Percentiles rank a stretch among this genome's conserved stretches.
phyloP scores from a whole-genome alignment of 2,113 vertebrate genomes.

The Eonycteris spelaea region DNA sequence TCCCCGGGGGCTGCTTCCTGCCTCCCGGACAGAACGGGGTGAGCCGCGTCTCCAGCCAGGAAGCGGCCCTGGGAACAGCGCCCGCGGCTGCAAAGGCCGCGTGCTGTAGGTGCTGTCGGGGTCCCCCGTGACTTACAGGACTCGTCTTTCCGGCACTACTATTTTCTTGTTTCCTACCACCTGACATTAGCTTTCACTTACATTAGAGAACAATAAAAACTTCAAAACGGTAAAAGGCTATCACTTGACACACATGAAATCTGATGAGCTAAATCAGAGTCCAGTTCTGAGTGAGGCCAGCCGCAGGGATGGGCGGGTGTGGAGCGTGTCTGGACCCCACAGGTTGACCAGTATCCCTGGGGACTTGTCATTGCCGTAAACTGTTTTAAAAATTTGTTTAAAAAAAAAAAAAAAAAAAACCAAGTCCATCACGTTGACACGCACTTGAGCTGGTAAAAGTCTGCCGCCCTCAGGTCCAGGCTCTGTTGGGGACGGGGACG shows the following conservation, averaged over 20 bases:
- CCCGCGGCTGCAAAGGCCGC: too few species aligned
- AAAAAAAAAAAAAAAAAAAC: too few species aligned
- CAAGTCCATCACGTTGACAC: not conserved
- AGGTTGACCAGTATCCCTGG: not conserved
- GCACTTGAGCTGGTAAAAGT: not conserved
- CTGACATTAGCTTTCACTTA: not conserved
- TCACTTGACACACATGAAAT: not conserved
- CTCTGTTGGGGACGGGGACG: rapidly evolving
- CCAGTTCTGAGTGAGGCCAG: not conserved
- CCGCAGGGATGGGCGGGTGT: not conserved
- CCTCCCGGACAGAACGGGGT: not conserved
- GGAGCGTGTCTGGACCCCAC: not conserved
- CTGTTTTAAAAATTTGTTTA: too few species aligned
- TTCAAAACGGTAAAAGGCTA: not conserved
- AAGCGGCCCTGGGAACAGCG: not conserved
- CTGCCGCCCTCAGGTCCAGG: not conserved
- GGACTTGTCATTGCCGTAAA: not conserved
- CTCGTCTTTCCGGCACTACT: not conserved
- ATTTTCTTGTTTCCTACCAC: not conserved
- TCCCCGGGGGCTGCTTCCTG: not conserved
- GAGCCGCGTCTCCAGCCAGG: not conserved
- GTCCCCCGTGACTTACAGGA: not conserved
- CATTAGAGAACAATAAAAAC: not conserved
- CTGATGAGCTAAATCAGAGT: not conserved
- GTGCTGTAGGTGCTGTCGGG: not conserved